Evolutionary conservation across 2,888 invertebrate species (phyloP), one percentile per base, ranked within the genome.

Genomic region (Mycogona germanica): DNA sequence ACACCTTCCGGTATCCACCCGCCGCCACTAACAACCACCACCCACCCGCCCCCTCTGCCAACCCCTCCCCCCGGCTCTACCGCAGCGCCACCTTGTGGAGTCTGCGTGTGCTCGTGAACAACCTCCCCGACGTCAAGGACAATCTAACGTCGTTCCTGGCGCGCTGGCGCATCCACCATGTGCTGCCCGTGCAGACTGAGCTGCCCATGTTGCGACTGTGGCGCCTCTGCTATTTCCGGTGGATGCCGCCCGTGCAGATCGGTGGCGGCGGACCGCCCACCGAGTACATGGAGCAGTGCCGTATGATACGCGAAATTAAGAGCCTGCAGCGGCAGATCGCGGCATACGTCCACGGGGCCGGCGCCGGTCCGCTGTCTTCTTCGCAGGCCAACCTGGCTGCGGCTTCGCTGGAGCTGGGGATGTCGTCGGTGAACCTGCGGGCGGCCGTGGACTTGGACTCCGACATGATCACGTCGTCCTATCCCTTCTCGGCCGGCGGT

Each of bases 191-290:
- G n/a, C 66, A 75, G 62, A 32, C 54, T 5, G 72, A 72, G 1
- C 72, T 82, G 57, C 69, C 77, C 3, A 74, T 74, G 53, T 67
- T 84, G 61, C 80, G 82, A 58, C 69, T 92, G 41, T 93, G 92
- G 92, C 74, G 80, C 55, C 87, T 87, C 69, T 91, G 89, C 72
- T 93, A 88, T 72, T 84, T 87, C 67, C 80, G 93, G 28, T 92
- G 89, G 87, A 76, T 89, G 65, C 80, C 83, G 21, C 81, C 85
- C 21, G 75, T 89, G 5, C 87, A 91, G 70, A 80, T 85, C 57
- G 74, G 76, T 19, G 78, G 78, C 59, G 82, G 86, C 14, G 86
- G 85, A 0, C 60, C 66, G 54, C 68, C 70, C 4, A 64, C 67
- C 0, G 64, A 65, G 47, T 70, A 69, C 58, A 63, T 72, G 12